phyloP scores from a whole-genome alignment of 2,797 vertebrate species.

The Columba guinea region DNA sequence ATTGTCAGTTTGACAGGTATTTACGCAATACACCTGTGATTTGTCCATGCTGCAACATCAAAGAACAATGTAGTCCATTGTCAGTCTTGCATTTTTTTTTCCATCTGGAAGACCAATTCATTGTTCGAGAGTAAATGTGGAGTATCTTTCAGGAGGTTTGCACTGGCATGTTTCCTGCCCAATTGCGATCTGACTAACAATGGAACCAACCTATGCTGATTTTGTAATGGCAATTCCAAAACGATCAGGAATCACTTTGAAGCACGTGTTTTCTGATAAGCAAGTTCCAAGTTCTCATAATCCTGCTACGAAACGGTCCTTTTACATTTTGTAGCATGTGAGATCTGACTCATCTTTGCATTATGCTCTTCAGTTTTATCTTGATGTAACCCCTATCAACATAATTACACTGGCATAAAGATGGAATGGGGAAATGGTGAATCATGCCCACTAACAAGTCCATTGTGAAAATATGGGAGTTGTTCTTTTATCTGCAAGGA shows the following conservation, averaged over 20 bases:
- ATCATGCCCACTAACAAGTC: neutral
- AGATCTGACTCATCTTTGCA: slow-evolving; percentile 17
- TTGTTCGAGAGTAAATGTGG: slow-evolving; percentile 76
- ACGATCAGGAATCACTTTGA: slow-evolving; percentile 72
- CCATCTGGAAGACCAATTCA: slow-evolving; percentile 70
- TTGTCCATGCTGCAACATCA: slow-evolving; percentile 55
- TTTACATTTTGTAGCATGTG: slow-evolving; percentile 41
- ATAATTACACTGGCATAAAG: slow-evolving; percentile 6
- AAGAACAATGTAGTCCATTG: slow-evolving; percentile 76
- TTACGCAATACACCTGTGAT: slow-evolving; percentile 38
- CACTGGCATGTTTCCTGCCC: slow-evolving; percentile 58
- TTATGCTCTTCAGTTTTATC: slow-evolving; percentile 15
- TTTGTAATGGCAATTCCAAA: slow-evolving; percentile 73
- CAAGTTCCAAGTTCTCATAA: slow-evolving; percentile 67
- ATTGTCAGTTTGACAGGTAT: slow-evolving; percentile 66
- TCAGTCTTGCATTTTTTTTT: slow-evolving; percentile 52
- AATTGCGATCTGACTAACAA: slow-evolving; percentile 70
- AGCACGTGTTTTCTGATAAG: slow-evolving; percentile 56
- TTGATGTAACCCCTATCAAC: neutral
- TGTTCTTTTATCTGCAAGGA: slow-evolving; percentile 15
- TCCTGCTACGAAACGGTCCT: slow-evolving; percentile 57
- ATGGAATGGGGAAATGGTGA: slow-evolving; percentile 22
- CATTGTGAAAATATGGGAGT: neutral
- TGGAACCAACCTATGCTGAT: slow-evolving; percentile 64
- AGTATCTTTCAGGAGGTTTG: slow-evolving; percentile 68